A percentile compares a stretch with the other conserved stretches of the same genome.
These are phyloP conservation scores for Branchinecta lindahli DNA, from an alignment of 1,140 invertebrate genomes.

Conservation along the genomic window DNA sequence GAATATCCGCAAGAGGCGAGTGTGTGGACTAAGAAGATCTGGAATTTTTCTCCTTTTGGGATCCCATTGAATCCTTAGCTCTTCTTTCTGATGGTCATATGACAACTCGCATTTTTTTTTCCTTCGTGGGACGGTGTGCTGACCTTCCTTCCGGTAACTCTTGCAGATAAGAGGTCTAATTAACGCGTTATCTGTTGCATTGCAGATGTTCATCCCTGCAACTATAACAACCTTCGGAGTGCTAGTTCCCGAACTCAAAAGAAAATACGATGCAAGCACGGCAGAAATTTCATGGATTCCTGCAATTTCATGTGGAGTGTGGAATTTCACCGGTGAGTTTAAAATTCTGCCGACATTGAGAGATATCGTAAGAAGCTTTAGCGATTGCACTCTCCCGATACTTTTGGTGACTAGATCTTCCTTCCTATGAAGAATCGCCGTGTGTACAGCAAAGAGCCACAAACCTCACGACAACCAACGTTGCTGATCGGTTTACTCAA, in stretches of 20 bases:
- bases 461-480: too few relatives aligned
- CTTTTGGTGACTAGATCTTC: too few relatives aligned
- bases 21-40: background rate
- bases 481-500: too few relatives aligned
- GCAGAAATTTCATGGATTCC: slow-evolving; percentile 20
- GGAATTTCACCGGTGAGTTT: slow-evolving; percentile 17
- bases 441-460: too few relatives aligned
- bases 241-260: slow-evolving; percentile 17
- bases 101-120: background rate
- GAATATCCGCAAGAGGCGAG: background rate
- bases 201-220: slow-evolving; percentile 18
- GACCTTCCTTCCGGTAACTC: background rate
- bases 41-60: background rate
- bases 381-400: too few relatives aligned
- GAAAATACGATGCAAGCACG: slow-evolving; percentile 13
- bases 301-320: slow-evolving; percentile 16
- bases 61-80: background rate
- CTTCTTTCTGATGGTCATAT: background rate
- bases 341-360: too few relatives aligned
- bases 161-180: background rate
- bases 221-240: slow-evolving; percentile 19
- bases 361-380: too few relatives aligned
- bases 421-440: too few relatives aligned
- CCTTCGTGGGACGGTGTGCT: background rate
- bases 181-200: background rate